phyloP scores from a whole-genome alignment of 2,888 invertebrate species.

The Synergus japonicus region DNA sequence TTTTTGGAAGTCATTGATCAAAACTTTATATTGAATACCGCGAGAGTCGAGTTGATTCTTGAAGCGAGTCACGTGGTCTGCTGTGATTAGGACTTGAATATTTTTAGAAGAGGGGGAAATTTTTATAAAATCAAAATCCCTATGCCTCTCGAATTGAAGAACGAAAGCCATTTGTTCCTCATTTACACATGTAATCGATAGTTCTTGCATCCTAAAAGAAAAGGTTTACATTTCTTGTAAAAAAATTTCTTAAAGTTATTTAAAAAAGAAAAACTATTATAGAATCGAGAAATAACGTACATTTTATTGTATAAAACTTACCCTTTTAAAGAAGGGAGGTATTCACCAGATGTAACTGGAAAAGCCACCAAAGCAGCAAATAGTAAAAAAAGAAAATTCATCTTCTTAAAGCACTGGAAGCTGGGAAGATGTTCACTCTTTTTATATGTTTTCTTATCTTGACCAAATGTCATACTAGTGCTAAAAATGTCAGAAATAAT shows the following conservation, averaged over 20 bases:
- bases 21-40: constrained; percentile 75
- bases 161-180: constrained; percentile 57
- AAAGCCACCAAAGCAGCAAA: not conserved
- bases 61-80: constrained; percentile 59
- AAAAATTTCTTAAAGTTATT: not conserved
- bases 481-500: not conserved
- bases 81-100: constrained; percentile 64
- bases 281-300: too few relatives aligned
- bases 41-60: constrained; percentile 67
- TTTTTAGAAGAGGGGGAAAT: constrained; percentile 48
- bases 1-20: constrained; percentile 77
- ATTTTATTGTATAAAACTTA: not conserved
- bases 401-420: not conserved
- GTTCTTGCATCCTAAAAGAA: constrained; percentile 65
- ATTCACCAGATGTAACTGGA: not conserved
- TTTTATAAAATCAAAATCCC: constrained; percentile 65
- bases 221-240: not conserved
- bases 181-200: constrained; percentile 59
- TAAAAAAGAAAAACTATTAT: too few relatives aligned
- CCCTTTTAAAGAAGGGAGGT: not conserved
- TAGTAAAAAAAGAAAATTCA: not conserved
- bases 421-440: not conserved
- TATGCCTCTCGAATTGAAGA: constrained; percentile 50
- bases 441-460: not conserved
- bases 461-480: not conserved